phyloP scores from a whole-genome alignment of 2,113 vertebrate species.

The Eublepharis macularius region DNA sequence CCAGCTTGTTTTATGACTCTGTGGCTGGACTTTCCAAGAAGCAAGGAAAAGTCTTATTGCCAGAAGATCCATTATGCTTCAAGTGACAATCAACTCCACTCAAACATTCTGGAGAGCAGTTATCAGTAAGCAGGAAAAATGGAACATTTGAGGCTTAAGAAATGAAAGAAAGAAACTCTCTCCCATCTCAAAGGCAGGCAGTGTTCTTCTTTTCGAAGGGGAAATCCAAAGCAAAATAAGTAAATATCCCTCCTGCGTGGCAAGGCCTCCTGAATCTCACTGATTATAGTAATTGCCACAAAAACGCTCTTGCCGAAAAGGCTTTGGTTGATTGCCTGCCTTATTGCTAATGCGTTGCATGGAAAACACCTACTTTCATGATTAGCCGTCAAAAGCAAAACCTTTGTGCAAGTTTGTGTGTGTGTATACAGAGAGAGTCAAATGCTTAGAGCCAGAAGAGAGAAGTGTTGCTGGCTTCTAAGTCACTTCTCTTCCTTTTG shows the following conservation, averaged over 20 bases:
- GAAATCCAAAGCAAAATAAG: background rate
- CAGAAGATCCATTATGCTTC: background rate
- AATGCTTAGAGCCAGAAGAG: background rate
- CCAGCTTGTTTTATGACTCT: too few relatives aligned
- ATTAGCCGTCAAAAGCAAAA: background rate
- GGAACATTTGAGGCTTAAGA: background rate
- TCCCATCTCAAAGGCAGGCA: background rate
- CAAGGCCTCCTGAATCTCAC: background rate
- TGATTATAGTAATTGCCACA: background rate
- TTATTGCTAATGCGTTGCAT: background rate
- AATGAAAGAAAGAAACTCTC: background rate
- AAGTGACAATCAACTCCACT: background rate
- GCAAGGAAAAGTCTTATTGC: background rate
- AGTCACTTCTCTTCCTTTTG: background rate
- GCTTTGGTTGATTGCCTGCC: background rate
- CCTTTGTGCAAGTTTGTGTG: background rate
- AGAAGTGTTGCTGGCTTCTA: background rate
- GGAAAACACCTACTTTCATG: background rate
- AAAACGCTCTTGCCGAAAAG: constrained; percentile 2
- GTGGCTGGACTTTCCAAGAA: background rate
- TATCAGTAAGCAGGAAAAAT: background rate
- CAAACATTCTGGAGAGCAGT: background rate
- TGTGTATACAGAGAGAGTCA: too few relatives aligned
- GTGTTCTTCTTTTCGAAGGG: background rate
- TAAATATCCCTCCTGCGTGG: background rate